Conservation (phyloP, 2,797 vertebrate species). For the Urophycis tenuis region DNA sequence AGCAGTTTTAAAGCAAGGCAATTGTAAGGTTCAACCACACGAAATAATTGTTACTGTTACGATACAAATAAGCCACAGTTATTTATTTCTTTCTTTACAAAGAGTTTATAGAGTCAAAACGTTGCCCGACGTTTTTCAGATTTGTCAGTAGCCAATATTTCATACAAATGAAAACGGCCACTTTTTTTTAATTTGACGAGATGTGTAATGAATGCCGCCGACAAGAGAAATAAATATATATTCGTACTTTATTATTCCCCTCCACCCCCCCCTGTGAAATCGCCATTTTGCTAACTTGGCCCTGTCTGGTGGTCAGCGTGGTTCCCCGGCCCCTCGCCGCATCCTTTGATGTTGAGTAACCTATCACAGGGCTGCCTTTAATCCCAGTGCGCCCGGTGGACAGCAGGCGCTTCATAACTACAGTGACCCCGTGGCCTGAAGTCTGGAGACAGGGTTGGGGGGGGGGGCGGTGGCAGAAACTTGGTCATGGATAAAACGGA, state of each 20-base stretch:
- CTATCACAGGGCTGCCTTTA: constrained; percentile 28
- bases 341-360: constrained; percentile 33
- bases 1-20: background rate
- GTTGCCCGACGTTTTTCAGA: no score
- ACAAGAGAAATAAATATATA: background rate
- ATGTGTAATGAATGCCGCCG: background rate
- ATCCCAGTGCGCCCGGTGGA: constrained; percentile 35
- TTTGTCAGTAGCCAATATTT: background rate
- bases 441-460: background rate
- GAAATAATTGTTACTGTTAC: background rate
- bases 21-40: background rate
- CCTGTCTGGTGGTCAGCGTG: background rate
- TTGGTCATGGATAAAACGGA: constrained; percentile 29
- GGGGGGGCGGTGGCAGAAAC: constrained; percentile 15
- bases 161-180: background rate
- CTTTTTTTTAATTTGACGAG: background rate
- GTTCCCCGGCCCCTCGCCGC: constrained; percentile 2
- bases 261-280: background rate
- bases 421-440: constrained; percentile 17
- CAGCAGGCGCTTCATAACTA: constrained; percentile 24
- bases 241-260: background rate
- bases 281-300: background rate
- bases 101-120: background rate
- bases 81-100: no score
- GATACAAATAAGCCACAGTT: background rate